phyloP scores from a whole-genome alignment of 2,888 invertebrate species.

The Zootermopsis nevadensis region DNA sequence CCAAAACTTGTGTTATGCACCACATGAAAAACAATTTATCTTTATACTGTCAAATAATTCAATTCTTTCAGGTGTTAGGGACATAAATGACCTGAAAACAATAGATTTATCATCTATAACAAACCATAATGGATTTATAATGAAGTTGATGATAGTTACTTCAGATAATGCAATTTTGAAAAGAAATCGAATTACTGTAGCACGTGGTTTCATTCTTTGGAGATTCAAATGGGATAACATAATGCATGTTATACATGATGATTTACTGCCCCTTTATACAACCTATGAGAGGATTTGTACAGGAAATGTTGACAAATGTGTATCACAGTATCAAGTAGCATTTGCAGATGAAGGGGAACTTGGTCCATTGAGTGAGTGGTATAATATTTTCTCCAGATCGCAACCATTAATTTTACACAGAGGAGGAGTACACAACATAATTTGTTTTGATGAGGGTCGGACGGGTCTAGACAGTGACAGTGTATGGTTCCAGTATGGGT shows the following conservation, averaged over 20 bases:
- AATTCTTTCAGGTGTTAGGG: conserved; percentile 57
- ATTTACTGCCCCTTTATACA: conserved; percentile 63
- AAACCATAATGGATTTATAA: conserved; percentile 60
- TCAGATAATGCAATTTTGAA: conserved; percentile 35
- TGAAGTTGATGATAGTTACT: conserved; percentile 57
- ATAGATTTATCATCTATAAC: conserved; percentile 61
- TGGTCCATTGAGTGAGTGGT: conserved; percentile 59
- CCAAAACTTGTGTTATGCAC: conserved; percentile 62
- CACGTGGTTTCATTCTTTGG: conserved; percentile 58
- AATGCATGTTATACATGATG: conserved; percentile 68
- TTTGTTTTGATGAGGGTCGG: conserved; percentile 61
- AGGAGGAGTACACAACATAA: conserved; percentile 53
- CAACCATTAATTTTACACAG: conserved; percentile 55
- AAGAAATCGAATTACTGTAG: conserved; percentile 34
- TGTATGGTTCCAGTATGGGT: conserved; percentile 67
- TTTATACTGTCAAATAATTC: conserved; percentile 59
- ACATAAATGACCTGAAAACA: conserved; percentile 57
- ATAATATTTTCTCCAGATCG: conserved; percentile 58
- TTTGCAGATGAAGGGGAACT: conserved; percentile 58
- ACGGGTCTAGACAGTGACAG: conserved; percentile 62
- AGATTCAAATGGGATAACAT: conserved; percentile 66
- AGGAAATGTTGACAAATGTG: conserved; percentile 54
- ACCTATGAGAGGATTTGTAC: conserved; percentile 59
- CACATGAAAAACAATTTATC: conserved; percentile 59
- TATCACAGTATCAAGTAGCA: conserved; percentile 56